These are phyloP conservation scores for Apostichopus parvimensis DNA, from an alignment of 35 echinoderm and acorn worm genomes.

Conservation along the genomic window DNA sequence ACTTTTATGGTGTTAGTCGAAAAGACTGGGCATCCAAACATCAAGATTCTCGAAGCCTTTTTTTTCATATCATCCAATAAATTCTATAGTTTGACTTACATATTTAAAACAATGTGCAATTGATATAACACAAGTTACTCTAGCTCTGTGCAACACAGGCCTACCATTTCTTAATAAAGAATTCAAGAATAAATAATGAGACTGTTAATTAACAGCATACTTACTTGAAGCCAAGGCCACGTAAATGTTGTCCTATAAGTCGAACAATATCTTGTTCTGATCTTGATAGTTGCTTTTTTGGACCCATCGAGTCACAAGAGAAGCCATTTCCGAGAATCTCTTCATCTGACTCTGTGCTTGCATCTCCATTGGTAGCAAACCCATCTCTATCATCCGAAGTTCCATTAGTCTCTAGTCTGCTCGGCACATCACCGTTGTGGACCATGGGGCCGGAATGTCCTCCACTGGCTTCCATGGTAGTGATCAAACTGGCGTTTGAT, in stretches of 20 bases:
- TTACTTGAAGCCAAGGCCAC: conserved; percentile 89
- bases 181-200: too few relatives aligned
- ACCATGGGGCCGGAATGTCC: conserved; percentile 54
- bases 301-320: conserved; percentile 8
- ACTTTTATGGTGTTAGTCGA: too few relatives aligned
- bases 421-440: conserved; percentile 90
- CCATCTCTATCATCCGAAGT: conserved; percentile 58
- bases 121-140: too few relatives aligned
- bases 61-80: too few relatives aligned
- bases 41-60: too few relatives aligned
- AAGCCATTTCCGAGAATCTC: conserved; percentile 60
- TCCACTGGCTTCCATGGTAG: conserved; percentile 61
- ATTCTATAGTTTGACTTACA: too few relatives aligned
- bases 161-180: too few relatives aligned
- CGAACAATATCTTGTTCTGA: conserved; percentile 92
- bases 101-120: too few relatives aligned
- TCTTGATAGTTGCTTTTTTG: conserved; percentile 76
- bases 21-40: too few relatives aligned
- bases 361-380: conserved; percentile 64
- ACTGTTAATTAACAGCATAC: conserved; percentile 37
- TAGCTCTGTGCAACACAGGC: too few relatives aligned
- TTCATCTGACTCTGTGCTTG: conserved; percentile 64
- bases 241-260: conserved; percentile 95
- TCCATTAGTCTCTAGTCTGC: conserved; percentile 71
- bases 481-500: conserved; percentile 6